Percentiles rank a stretch among this genome's conserved stretches.
Conservation (phyloP, 1,140 invertebrate species). For the Conus betulinus region DNA sequence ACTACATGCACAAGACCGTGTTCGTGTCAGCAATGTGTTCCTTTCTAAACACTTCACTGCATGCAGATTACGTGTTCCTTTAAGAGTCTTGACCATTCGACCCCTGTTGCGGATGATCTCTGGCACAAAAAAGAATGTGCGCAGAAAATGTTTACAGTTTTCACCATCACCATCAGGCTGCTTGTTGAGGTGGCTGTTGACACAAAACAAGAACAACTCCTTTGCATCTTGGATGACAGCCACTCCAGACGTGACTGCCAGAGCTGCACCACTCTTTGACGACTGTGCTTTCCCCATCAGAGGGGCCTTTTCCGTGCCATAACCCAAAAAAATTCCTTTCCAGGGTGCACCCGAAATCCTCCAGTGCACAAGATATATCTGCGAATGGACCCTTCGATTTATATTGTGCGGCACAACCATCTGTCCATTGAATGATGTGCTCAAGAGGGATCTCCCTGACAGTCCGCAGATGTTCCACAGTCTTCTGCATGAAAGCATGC, state of each 20-base stretch:
- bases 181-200: neutral
- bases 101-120: too few species aligned
- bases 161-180: neutral
- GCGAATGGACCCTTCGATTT: constrained; percentile 44
- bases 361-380: constrained; percentile 33
- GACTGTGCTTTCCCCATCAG: constrained; percentile 45
- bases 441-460: constrained; percentile 8
- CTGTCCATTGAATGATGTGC: constrained; percentile 44
- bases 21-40: too few species aligned
- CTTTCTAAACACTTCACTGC: too few species aligned
- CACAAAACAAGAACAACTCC: constrained; percentile 40
- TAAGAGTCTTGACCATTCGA: too few species aligned
- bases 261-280: constrained; percentile 33
- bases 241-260: constrained; percentile 34
- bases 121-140: too few species aligned
- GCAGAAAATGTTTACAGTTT: too few species aligned
- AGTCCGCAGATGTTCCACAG: constrained; percentile 26
- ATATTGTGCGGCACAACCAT: constrained; percentile 50
- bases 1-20: too few species aligned
- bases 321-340: constrained; percentile 47
- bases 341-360: constrained; percentile 26
- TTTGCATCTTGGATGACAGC: constrained; percentile 27
- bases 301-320: constrained; percentile 50
- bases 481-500: constrained; percentile 26
- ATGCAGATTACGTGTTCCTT: too few species aligned